Base-by-base conservation (phyloP, 2,888 invertebrate genomes). In the Xanthorhoe spadicearia region DNA sequence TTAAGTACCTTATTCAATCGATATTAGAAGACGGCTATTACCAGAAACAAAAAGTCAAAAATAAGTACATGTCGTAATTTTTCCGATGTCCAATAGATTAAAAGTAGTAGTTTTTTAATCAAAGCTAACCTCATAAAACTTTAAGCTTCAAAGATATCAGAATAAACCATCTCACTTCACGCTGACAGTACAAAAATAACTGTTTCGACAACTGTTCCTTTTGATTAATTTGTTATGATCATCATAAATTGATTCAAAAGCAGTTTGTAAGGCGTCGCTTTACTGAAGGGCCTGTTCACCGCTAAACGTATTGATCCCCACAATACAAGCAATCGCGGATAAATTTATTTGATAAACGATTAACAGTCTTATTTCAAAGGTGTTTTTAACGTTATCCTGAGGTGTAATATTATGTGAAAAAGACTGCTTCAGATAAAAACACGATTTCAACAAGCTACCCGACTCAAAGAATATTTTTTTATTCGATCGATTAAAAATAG, bases 271-370 rank as follows among this genome's bases (percentile, higher is more conserved):
- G 65, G 68, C 64, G 64, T 74, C 66, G 69, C 62, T 68, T 69
- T 61, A 67, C 58, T 69, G 49, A 64, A 70, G 69, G 71, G 70
- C 70, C 74, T 63, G 65, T 71, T 72, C 68, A 73, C 69, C 68
- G 74, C 68, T 72, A 66, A 72, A 72, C 52, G 71, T 62, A 79
- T 74, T 77, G 74, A 76, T 74, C 75, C 70, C 69, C 73, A 77
- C 84, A 85, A 85, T 82, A 74, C 77, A 79, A 72, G 75, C 80
- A 85, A 85, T 85, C 82, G 82, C 65, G 61, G 73, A 72, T 77
- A 70, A 73, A 68, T 59, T 9, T 38, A 59, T 57, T 17, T 51
- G 38, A 52, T 48, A 32, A 50, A 2, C 48, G n/a, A 67, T 67
- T 46, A 10, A 19, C 28, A 15, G 57, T 57, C 65, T 49, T 69